Base-by-base conservation (phyloP, 2,113 vertebrate genomes). In the Hyaena hyaena region DNA sequence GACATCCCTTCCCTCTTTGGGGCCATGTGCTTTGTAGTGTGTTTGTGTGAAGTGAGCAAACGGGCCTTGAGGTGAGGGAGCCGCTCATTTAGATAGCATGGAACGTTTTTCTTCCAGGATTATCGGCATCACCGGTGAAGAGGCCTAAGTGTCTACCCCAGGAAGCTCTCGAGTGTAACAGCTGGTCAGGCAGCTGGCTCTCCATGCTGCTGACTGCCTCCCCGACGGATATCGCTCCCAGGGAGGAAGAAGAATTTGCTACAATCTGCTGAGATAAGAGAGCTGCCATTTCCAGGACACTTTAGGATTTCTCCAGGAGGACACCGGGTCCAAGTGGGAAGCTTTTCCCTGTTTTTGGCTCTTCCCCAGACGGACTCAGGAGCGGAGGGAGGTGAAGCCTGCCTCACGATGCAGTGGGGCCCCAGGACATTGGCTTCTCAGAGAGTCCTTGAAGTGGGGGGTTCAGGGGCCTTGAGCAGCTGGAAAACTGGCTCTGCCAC, bases 1-100 rank as follows among this genome's bases (percentile, higher is more conserved):
- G 55, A 50, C 95, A 95, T 82, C 86, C 83, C 19, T 97, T 93
- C 90, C 85, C 68, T 58, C 71, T 93, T 81, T 87, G 0, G 58
- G 88, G 81, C 81, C 89, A 2, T 45, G 26, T 97, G n/a, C 77
- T 79, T 0, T 61, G 50, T 39, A 93, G 80, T 93, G 14, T 28
- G 96, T 33, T n/a, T 97, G 80, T 71, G 35, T 76, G 87, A 83
- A n/a, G 35, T 0, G 26, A 92, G 89, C 88, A 71, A 86, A 35
- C n/a, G n/a, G 55, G 45, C 85, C 91, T 83, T 4, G 26, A 39
- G 17, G 35, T 24, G 50, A 26, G 35, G 28, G 35, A 21, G 23
- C 39, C 24, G 35, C 14, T n/a, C 23, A 43, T 45, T 79, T 26
- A 35, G 76, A 55, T 17, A 15, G 48, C 61, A 69, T 33, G 63